These are phyloP conservation scores for Marisa cornuarietis DNA, from an alignment of 1,140 invertebrate genomes.

Conservation along the genomic window DNA sequence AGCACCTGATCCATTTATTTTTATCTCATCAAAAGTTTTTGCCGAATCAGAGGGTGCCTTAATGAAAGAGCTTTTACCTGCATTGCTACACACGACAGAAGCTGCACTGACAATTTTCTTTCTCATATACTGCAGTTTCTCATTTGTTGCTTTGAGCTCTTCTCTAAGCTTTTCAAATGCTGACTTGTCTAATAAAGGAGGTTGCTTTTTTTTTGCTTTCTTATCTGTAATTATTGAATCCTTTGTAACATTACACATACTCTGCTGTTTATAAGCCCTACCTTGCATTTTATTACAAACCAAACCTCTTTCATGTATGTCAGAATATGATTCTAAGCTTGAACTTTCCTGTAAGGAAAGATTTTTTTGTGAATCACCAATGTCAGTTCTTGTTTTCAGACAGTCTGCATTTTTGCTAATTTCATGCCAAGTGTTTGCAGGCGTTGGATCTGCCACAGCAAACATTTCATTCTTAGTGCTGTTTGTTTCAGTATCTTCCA, in stretches of 20 bases:
- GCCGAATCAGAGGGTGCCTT: neutral
- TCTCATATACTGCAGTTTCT: constrained; percentile 9
- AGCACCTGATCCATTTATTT: neutral
- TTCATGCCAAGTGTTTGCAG: neutral
- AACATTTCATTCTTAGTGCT: neutral
- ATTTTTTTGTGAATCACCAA: too few species aligned
- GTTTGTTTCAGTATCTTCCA: neutral
- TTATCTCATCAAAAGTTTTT: neutral
- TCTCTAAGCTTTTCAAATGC: neutral
- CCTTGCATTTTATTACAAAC: neutral
- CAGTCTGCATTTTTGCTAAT: too few species aligned
- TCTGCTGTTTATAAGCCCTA: too few species aligned
- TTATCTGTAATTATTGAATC: too few species aligned
- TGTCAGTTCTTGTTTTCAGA: too few species aligned
- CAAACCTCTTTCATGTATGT: neutral
- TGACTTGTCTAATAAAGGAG: neutral
- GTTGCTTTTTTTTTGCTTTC: neutral
- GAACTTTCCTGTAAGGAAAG: neutral
- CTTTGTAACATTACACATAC: too few species aligned
- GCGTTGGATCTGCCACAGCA: neutral
- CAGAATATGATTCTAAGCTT: neutral
- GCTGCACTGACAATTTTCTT: neutral
- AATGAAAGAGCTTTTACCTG: neutral
- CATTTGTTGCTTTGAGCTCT: constrained; percentile 11
- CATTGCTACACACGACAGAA: neutral